These are phyloP conservation scores for Luidia sarsii DNA, from an alignment of 53 echinoderm and acorn worm genomes.

Conservation along the genomic window DNA sequence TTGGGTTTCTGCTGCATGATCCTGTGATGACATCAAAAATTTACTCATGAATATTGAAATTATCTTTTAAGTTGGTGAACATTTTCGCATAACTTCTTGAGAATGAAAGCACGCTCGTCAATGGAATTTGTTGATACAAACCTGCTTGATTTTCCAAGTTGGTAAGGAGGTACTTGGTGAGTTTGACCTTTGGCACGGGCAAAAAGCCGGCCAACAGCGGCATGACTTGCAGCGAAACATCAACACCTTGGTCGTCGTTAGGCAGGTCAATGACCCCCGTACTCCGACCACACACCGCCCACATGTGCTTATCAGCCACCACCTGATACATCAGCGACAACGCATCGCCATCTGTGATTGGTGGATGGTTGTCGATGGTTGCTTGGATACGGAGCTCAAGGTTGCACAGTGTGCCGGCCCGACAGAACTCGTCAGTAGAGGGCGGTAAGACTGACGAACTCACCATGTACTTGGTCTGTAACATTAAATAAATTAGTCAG, in stretches of 20 bases:
- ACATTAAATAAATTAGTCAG: no score
- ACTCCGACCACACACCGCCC: constrained; percentile 96
- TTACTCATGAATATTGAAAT: no score
- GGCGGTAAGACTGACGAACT: constrained; percentile 76
- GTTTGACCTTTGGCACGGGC: constrained; percentile 82
- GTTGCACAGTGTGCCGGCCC: constrained; percentile 83
- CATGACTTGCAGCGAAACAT: constrained; percentile 83
- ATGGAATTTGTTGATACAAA: no score
- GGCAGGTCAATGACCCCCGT: constrained; percentile 76
- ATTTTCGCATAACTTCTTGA: no score
- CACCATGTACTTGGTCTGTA: constrained; percentile 82
- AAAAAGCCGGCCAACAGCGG: constrained; percentile 85
- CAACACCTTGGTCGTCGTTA: constrained; percentile 59
- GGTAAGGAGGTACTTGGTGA: constrained; percentile 68
- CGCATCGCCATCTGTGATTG: constrained; percentile 10
- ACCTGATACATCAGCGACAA: constrained; percentile 86
- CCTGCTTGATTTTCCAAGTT: constrained; percentile 5
- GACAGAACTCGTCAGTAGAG: constrained; percentile 77
- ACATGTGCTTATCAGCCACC: constrained; percentile 76
- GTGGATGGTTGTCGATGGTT: constrained; percentile 11
- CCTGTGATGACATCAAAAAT: background rate
- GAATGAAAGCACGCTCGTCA: no score
- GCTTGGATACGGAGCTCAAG: constrained; percentile 76
- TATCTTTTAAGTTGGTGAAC: background rate
- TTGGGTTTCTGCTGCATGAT: no score